Percentiles rank a stretch among this genome's conserved stretches.
Conservation (phyloP, 1,140 invertebrate species). For the Drosophila lowei region DNA sequence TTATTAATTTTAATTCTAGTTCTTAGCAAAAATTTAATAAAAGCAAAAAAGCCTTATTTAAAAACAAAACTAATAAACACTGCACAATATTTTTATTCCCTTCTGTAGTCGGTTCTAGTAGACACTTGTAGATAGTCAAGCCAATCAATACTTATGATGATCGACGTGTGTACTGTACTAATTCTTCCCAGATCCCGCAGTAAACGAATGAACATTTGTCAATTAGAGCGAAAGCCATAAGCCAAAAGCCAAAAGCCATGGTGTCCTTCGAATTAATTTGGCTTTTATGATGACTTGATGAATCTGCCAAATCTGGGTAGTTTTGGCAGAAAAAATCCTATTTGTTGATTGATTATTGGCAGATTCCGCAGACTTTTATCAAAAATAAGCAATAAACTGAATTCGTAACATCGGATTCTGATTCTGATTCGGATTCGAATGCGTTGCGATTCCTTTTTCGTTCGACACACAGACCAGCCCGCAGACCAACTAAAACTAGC, state of each 20-base stretch:
- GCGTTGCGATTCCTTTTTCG: too few relatives aligned
- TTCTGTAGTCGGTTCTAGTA: background rate
- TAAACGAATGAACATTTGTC: slow-evolving; percentile 28
- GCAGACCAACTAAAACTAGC: slow-evolving; percentile 11
- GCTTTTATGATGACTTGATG: background rate
- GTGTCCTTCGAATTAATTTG: background rate
- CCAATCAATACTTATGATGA: background rate
- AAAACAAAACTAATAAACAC: slow-evolving; percentile 51
- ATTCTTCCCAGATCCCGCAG: too few relatives aligned
- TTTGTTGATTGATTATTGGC: too few relatives aligned
- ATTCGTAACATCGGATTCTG: too few relatives aligned
- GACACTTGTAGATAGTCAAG: slow-evolving; percentile 6
- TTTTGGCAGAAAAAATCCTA: background rate
- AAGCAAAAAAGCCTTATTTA: slow-evolving; percentile 79
- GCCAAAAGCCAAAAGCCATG: too few relatives aligned
- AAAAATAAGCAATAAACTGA: too few relatives aligned
- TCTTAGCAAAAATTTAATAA: slow-evolving; percentile 81
- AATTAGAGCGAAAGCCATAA: slow-evolving; percentile 35
- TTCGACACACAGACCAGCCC: background rate
- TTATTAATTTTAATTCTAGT: slow-evolving; percentile 82
- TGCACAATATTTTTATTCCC: slow-evolving; percentile 26
- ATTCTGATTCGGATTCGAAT: too few relatives aligned
- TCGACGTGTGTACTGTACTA: too few relatives aligned
- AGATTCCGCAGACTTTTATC: background rate
- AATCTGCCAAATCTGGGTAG: background rate